Base-by-base conservation (phyloP, 1,140 invertebrate species). In the Parapsyche elsis region DNA sequence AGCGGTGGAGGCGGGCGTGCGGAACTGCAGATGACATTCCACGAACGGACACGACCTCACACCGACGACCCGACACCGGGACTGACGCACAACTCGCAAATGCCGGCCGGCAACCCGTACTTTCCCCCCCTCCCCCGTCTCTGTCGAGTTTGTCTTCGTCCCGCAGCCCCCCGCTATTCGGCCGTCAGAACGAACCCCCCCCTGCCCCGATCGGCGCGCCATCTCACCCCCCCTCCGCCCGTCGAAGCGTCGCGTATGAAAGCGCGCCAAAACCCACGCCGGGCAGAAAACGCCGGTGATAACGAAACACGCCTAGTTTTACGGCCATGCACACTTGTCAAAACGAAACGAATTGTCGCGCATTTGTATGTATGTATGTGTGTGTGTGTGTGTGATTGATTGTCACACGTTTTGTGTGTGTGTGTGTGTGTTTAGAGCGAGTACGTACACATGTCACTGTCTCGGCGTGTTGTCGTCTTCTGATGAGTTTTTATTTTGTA, bases 191-290 rank as follows among this genome's bases (percentile, higher is more conserved):
- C 45, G 16, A 5, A 45, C n/a, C 21, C 9, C 71, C 21, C 73
- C n/a, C 73, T 21, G 46, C 7, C 73, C 49, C 73, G n/a, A 4
- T 1, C 4, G 38, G 23, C 73, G 49, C 38, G 44, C 23, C 73
- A 7, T 23, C 44, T 19, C 38, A 16, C 23, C 73, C 14, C 19
- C 23, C 71, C 44, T 21, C 9, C 71, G 71, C 21, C 45, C 67
- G 38, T 1, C 44, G 21, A 46, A 21, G 7, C 46, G n/a, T 23
- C 26, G 5, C 70, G 24, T 1, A 44, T 26, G 61, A 44, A 23
- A 26, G 73, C 73, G 73, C 64, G 64, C 64, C 64, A 67, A 67
- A 67, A 67, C 59, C 59, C 49, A 53, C 49, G 16, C 49, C 49
- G 2, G 4, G 49, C 49, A 5, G n/a, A n/a, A n/a, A n/a, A 46